These are phyloP conservation scores for Bujurquina vittata DNA, from an alignment of 2,113 vertebrate species.

Conservation along the genomic window DNA sequence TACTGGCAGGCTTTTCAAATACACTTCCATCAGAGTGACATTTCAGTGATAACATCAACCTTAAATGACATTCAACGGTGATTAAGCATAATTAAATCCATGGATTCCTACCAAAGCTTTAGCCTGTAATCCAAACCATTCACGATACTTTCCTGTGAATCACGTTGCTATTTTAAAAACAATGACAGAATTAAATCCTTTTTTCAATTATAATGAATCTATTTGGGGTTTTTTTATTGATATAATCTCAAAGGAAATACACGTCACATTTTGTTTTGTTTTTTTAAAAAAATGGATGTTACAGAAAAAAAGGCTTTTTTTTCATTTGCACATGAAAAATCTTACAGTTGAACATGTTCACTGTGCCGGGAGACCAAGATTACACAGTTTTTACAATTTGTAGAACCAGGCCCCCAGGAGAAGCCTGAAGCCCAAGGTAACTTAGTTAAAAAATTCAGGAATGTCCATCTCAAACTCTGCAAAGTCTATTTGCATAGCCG, in stretches of 20 bases:
- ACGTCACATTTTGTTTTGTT: conserved; percentile 56
- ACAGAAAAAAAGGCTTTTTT: conserved; percentile 60
- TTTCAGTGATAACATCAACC: conserved; percentile 62
- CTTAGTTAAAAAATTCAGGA: conserved; percentile 33
- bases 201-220: conserved; percentile 27
- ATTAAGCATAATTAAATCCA: conserved; percentile 65
- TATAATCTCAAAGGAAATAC: conserved; percentile 52
- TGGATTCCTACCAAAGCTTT: conserved; percentile 50
- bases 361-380: conserved; percentile 37
- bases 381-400: conserved; percentile 50
- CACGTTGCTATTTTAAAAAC: conserved; percentile 11
- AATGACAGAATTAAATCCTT: conserved; percentile 32
- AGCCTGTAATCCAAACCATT: conserved; percentile 58
- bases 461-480: conserved; percentile 49
- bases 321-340: conserved; percentile 57
- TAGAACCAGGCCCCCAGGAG: conserved; percentile 25
- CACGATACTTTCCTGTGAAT: conserved; percentile 26
- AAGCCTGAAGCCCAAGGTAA: conserved; percentile 25
- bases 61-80: conserved; percentile 59
- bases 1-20: conserved; percentile 40
- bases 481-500: conserved; percentile 63
- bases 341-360: conserved; percentile 48
- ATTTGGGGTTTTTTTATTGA: conserved; percentile 61
- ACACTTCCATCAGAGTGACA: conserved; percentile 29
- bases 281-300: conserved; percentile 31